Conservation (phyloP, 2,113 vertebrate species). For the Calypte anna region DNA sequence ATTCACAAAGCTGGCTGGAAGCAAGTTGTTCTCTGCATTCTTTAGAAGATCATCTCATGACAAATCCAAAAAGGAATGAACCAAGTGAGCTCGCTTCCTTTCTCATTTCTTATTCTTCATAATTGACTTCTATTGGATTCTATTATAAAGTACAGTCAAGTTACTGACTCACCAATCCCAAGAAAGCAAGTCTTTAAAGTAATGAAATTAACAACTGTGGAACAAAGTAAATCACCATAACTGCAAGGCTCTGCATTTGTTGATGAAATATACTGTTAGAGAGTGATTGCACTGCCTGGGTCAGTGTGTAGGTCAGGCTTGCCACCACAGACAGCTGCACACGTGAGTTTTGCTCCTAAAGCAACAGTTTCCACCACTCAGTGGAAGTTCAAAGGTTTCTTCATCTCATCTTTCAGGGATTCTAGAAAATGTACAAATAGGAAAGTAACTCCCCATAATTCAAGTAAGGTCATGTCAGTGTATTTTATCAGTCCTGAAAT, state of each 20-base stretch:
- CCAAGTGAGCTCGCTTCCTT: constrained; percentile 53
- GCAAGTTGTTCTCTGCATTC: constrained; percentile 5
- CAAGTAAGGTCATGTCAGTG: background rate
- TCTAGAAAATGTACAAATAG: background rate
- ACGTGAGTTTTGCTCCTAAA: background rate
- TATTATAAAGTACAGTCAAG: constrained; percentile 44
- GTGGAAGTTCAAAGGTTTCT: background rate
- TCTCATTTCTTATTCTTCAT: constrained; percentile 50
- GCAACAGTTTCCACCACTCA: background rate
- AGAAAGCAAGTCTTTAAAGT: constrained; percentile 55
- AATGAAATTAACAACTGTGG: constrained; percentile 47
- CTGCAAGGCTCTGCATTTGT: constrained; percentile 14
- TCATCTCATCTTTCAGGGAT: background rate
- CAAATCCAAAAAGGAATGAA: constrained; percentile 52
- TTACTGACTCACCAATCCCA: constrained; percentile 57
- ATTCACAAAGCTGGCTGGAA: background rate
- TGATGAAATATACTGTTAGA: background rate
- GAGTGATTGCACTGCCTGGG: background rate
- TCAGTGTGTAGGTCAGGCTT: background rate
- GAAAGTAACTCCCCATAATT: background rate
- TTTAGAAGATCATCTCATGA: constrained; percentile 39
- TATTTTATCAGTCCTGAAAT: background rate
- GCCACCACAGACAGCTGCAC: background rate
- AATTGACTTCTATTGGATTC: constrained; percentile 63
- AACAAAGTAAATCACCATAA: constrained; percentile 47